Conservation (phyloP, 2,888 invertebrate species). For the Eumacrocentrus americanus region DNA sequence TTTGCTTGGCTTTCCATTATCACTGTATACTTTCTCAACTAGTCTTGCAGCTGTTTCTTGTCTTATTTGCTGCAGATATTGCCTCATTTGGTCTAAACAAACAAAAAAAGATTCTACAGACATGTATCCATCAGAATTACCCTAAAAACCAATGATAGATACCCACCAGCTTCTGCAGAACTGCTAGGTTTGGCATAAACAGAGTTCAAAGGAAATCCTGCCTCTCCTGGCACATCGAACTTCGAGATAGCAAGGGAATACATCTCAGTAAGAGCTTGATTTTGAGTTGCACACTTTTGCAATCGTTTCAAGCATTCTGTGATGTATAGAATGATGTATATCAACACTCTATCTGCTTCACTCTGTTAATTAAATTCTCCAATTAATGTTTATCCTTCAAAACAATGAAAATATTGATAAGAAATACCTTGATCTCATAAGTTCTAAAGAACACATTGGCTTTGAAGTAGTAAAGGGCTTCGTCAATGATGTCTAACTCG, state of each 20-base stretch:
- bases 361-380: slow-evolving; percentile 69
- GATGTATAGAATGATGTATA: slow-evolving; percentile 96
- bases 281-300: slow-evolving; percentile 88
- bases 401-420: too few relatives aligned
- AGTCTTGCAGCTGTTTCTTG: slow-evolving; percentile 94
- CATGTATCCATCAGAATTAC: too few relatives aligned
- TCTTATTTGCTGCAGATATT: slow-evolving; percentile 91
- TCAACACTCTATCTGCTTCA: slow-evolving; percentile 94
- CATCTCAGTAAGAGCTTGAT: slow-evolving; percentile 94
- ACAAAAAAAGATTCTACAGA: too few relatives aligned
- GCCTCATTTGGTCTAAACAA: slow-evolving; percentile 84
- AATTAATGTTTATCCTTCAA: slow-evolving; percentile 26
- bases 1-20: slow-evolving; percentile 95
- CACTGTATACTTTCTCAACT: slow-evolving; percentile 79
- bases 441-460: slow-evolving; percentile 99
- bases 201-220: slow-evolving; percentile 92
- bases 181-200: slow-evolving; percentile 88
- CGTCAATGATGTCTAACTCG: slow-evolving; percentile 94
- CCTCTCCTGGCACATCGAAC: slow-evolving; percentile 96
- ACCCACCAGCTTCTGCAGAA: slow-evolving; percentile 80
- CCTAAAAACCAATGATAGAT: too few relatives aligned
- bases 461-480: slow-evolving; percentile 96
- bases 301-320: slow-evolving; percentile 96
- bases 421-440: slow-evolving; percentile 93
- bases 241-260: slow-evolving; percentile 92